Percentiles rank a stretch among this genome's conserved stretches.
These are phyloP conservation scores for Otis tarda DNA, from an alignment of 2,113 vertebrate species.

Conservation along the genomic window DNA sequence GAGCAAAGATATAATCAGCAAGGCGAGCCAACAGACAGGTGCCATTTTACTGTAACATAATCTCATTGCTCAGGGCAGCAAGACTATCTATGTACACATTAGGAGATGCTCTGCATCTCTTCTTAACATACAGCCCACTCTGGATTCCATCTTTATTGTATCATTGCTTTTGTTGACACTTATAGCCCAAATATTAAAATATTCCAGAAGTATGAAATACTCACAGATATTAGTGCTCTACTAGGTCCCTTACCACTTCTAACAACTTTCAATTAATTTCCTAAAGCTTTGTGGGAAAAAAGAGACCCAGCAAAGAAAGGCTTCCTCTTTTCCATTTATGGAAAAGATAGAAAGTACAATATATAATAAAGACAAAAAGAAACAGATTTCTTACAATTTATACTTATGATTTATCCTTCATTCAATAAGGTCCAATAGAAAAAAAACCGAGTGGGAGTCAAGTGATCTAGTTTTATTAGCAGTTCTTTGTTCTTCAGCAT, in stretches of 20 bases:
- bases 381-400: not conserved
- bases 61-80: not conserved
- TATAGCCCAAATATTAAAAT: not conserved
- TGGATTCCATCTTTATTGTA: not conserved
- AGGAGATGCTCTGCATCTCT: not conserved
- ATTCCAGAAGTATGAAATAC: not conserved
- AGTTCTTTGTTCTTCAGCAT: not conserved
- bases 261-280: not conserved
- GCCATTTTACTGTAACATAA: not conserved
- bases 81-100: not conserved
- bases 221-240: not conserved
- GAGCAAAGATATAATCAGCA: not conserved
- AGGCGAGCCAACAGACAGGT: not conserved
- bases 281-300: not conserved
- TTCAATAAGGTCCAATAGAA: not conserved
- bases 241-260: not conserved
- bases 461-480: not conserved
- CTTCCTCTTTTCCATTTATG: not conserved
- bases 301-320: not conserved
- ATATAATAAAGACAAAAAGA: not conserved
- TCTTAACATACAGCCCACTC: not conserved
- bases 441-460: not conserved
- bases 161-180: not conserved
- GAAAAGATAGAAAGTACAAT: not conserved
- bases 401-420: not conserved